Evolutionary conservation across 2,888 invertebrate species (phyloP), one percentile per base, ranked within the genome.

Genomic region (Eupsilia transversa): DNA sequence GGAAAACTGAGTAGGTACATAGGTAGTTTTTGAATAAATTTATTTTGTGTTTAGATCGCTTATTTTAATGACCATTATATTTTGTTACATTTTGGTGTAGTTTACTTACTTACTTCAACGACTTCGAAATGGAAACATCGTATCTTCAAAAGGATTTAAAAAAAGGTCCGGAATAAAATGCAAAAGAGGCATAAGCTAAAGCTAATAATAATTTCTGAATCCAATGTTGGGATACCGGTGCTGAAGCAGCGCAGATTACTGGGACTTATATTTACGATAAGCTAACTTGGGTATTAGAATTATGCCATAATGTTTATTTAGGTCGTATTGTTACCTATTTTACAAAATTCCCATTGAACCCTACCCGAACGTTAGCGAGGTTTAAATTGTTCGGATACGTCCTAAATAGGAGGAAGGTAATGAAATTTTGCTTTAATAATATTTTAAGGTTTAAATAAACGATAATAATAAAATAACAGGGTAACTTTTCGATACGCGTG

Each of bases 191-290:
- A 67, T 84, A 74, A 75, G 72, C 75, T 74, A 74, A 76, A 66
- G 78, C 38, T 76, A 79, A 79, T 79, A 85, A 84, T 79, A 75
- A 81, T 84, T 84, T 85, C 63, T 46, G 63, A 70, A 61, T 73
- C 66, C 66, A 65, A 86, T 77, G 80, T 80, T 83, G 74, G 83
- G 46, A 74, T 66, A 74, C 49, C 63, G 59, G 65, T 59, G 77
- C 86, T 87, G 86, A 77, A 81, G 60, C 70, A 80, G 78, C 80
- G 80, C 75, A 81, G 88, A 87, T 87, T 86, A 87, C 86, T 77
- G 78, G 46, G 70, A 80, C 72, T 75, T 72, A 79, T 83, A 86
- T 83, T 81, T 84, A 84, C 64, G 80, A 86, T 84, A 87, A 84
- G 79, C 82, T 80, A 82, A 86, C 83, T 77, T 71, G 79, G 70